Evolutionary conservation across 2,888 invertebrate species (phyloP), one percentile per base, ranked within the genome.

Genomic region (Cerceris rybyensis): DNA sequence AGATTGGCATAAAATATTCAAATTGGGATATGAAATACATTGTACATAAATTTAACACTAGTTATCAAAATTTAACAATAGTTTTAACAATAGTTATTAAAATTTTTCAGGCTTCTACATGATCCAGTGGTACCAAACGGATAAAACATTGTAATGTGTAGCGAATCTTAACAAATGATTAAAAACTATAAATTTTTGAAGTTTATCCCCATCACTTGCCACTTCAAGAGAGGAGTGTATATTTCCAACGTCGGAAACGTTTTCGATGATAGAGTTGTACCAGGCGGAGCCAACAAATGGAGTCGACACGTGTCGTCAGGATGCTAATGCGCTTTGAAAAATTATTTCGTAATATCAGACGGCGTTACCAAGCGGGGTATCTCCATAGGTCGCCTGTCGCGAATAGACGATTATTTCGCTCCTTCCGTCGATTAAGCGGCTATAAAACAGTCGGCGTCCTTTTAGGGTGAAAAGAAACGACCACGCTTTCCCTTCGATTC

Each of bases 251-350:
- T n/a, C 70, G 42, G 71, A 78, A 81, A 65, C 52, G 76, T 70
- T 75, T 64, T 70, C 76, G 28, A 58, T 59, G 78, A 85, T 80
- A 74, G 80, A 84, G 79, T 78, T 72, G 82, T 80, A 81, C 67
- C 65, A 60, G 71, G 67, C 57, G 14, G 28, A 14, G 55, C 67
- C 64, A 78, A 82, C 81, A 84, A 84, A 85, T 83, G 78, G 80
- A 78, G 57, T 60, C 70, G 86, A 81, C 88, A 88, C 88, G 88
- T 87, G 88, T 76, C 28, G 28, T 28, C 86, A 64, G 63, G 81
- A 68, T 78, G 78, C 75, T 88, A 87, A 88, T 88, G 80, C 84
- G 59, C 79, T 70, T 72, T 89, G 86, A 89, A 88, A 88, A 88
- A 89, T 88, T 82, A 83, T 89, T 87, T 84, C 69, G 80, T 76